These are phyloP conservation scores for Pangasius mekongensis DNA, from an alignment of 2,797 vertebrate genomes.

Conservation along the genomic window DNA sequence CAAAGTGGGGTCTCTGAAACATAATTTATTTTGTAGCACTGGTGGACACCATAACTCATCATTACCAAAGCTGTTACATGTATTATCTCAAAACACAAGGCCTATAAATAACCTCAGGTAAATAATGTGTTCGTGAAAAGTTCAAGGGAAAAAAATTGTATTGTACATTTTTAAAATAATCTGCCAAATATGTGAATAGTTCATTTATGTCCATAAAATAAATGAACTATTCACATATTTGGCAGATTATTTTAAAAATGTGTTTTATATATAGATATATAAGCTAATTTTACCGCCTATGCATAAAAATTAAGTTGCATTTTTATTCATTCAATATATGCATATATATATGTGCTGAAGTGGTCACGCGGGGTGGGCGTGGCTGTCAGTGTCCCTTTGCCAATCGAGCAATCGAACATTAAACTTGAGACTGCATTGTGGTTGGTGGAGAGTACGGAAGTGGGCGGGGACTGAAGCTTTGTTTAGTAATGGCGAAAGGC, in stretches of 20 bases:
- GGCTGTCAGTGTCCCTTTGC: background rate
- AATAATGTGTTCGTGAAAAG: too few relatives aligned
- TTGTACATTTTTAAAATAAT: too few relatives aligned
- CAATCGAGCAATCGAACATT: background rate
- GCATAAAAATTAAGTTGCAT: too few relatives aligned
- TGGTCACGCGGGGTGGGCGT: background rate
- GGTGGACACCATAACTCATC: background rate
- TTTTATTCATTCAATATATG: too few relatives aligned
- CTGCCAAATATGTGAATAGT: too few relatives aligned
- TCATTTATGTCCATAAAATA: too few relatives aligned
- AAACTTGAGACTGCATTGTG: slow-evolving; percentile 15
- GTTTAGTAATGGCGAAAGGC: background rate
- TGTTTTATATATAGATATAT: too few relatives aligned
- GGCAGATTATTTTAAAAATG: too few relatives aligned
- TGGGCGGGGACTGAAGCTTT: background rate
- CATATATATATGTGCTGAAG: background rate
- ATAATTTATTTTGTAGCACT: background rate
- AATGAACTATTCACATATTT: too few relatives aligned
- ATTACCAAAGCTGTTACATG: background rate
- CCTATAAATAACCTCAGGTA: too few relatives aligned
- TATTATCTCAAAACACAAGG: background rate
- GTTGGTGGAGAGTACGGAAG: slow-evolving; percentile 19
- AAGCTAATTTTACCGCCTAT: too few relatives aligned
- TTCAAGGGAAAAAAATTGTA: too few relatives aligned
- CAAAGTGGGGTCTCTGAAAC: background rate